Base-by-base conservation (phyloP, 2,797 vertebrate genomes). In the Aplochiton taeniatus region DNA sequence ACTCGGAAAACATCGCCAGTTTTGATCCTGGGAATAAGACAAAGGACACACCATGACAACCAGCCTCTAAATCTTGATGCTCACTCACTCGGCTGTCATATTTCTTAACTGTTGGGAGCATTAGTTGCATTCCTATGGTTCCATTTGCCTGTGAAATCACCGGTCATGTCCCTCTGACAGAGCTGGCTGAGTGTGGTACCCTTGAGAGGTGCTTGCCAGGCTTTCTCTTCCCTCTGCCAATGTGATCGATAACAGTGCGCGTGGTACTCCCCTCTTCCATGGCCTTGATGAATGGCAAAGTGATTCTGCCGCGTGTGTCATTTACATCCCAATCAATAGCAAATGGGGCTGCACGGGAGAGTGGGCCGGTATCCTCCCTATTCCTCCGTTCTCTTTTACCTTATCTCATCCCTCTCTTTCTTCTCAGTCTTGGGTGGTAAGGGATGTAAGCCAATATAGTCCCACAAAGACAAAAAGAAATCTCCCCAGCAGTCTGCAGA, bases 321-420 rank as follows among this genome's bases (percentile, higher is more conserved):
- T 77, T 82, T 79, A 81, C 63, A 76, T 78, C 78, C 60, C 73
- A 79, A 89, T 89, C 85, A 75, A 84, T 87, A 81, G 42, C 14
- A 58, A 66, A 79, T 69, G 65, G 52, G 43, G 59, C 66, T 46
- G 49, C 61, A 65, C 41, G 44, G 52, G 63, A 45, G 17, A 68
- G 8, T 56, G 13, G 48, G n/a, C 13, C 9, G 41, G 16, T 7
- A 61, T 19, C 9, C 12, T 42, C 41, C 20, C 1, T 53, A 18
- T 16, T 45, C 44, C 43, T 47, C 13, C 16, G 19, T 44, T 49
- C 43, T 13, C 14, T 63, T 41, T 12, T 17, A 17, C 54, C 18
- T 54, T n/a, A n/a, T 61, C 14, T 44, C 14, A 11, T 50, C 54
- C 44, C 47, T 17, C 18, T 62, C 53, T 17, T 19, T 19, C 53